Conservation (phyloP, 2,797 vertebrate genomes). For the Chelonia mydas region DNA sequence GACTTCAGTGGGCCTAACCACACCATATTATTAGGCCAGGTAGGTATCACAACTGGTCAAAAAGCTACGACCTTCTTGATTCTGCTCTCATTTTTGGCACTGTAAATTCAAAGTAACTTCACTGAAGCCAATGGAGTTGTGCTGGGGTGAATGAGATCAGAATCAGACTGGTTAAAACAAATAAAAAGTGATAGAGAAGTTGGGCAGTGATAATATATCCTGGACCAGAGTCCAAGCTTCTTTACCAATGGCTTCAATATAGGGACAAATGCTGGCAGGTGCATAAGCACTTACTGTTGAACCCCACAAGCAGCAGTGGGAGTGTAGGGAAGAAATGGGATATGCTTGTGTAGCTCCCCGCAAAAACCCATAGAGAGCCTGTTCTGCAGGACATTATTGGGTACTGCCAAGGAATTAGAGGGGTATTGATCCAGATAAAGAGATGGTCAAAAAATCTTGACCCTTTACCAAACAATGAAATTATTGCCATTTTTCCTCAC, state of each 20-base stretch:
- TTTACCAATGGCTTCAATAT: not conserved
- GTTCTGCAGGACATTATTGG: not conserved
- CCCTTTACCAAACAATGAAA: not conserved
- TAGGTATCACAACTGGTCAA: conserved; percentile 54
- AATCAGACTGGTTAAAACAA: conserved; percentile 17
- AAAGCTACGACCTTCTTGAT: conserved; percentile 19
- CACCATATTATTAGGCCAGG: conserved; percentile 18
- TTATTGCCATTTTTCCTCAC: not conserved
- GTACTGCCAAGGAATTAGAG: not conserved
- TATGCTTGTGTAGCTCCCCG: not conserved
- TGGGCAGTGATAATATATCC: not conserved
- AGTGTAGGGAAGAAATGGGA: not conserved
- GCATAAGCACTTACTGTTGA: not conserved
- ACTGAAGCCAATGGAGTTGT: conserved; percentile 21
- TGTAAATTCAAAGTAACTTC: conserved; percentile 45
- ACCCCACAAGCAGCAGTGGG: not conserved
- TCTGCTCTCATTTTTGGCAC: not conserved
- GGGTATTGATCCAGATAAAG: not conserved
- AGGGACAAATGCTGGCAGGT: not conserved
- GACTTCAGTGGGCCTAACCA: not conserved
- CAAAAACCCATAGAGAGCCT: not conserved
- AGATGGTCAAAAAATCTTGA: not conserved
- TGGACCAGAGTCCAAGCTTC: not conserved
- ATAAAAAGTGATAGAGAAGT: not conserved
- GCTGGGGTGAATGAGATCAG: conserved; percentile 35